These are phyloP conservation scores for Sympetrum striolatum DNA, from an alignment of 2,888 invertebrate genomes.

Conservation along the genomic window DNA sequence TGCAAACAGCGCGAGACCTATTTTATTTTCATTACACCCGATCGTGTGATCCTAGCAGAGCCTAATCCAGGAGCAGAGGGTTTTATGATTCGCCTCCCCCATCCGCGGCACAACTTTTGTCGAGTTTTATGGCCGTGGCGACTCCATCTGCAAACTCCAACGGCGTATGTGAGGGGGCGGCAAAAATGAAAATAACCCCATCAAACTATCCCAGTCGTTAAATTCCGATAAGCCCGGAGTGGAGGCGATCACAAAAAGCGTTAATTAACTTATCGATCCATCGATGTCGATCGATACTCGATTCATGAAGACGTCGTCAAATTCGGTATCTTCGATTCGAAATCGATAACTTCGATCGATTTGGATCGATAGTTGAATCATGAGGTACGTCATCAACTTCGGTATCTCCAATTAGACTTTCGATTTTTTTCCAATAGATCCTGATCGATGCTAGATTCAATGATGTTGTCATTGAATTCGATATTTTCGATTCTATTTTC, in stretches of 20 bases:
- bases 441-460: too few species aligned
- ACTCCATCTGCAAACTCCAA: not conserved
- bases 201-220: not conserved
- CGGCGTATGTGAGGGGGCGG: not conserved
- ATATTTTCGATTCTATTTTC: too few species aligned
- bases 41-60: not conserved
- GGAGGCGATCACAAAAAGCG: not conserved
- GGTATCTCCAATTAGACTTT: too few species aligned
- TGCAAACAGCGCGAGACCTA: not conserved
- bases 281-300: too few species aligned
- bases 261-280: not conserved
- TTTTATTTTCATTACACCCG: constrained; percentile 28
- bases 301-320: too few species aligned
- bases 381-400: too few species aligned
- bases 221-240: not conserved
- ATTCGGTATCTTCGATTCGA: too few species aligned
- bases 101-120: constrained; percentile 25
- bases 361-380: too few species aligned
- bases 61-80: not conserved
- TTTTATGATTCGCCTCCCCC: constrained; percentile 5
- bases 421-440: too few species aligned
- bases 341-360: too few species aligned
- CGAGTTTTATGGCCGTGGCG: not conserved
- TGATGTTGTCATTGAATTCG: too few species aligned
- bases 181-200: not conserved